Evolutionary conservation across 2,113 vertebrate species (phyloP), one percentile per base, ranked within the genome.

Genomic region (Sylvia atricapilla): DNA sequence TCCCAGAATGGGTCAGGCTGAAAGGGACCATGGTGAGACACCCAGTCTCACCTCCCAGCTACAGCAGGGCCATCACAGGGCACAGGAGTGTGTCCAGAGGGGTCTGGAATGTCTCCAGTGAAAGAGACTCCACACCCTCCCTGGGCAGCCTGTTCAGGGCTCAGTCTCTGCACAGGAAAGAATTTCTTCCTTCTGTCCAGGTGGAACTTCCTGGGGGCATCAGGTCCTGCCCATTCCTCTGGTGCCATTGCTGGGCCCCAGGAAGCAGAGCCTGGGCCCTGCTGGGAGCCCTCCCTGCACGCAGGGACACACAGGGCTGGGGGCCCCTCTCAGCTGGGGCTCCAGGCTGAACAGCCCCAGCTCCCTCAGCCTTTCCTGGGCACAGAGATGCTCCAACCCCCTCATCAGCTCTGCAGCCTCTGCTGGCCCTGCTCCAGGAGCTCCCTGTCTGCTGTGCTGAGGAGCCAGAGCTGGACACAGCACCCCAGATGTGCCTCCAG

Each of bases 121-220:
- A 59, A 13, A 6, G 52, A 86, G 4, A 43, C 24, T 21, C 37
- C 31, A 37, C 31, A 76, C 0, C 21, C 21, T 59, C 25, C 0
- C 31, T 50, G 62, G 16, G 0, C 16, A 66, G 0, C 0, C 44
- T 21, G 3, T 13, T 49, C 60, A 13, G 21, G 0, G 27, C 27
- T 46, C 21, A 22, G 8, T 47, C 46, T 22, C 46, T 58, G 60
- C 44, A 11, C 44, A 43, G 31, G 25, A 25, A 11, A 39, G 22
- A 39, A 39, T 15, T 75, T 49, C 24, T 58, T 56, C 43, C 43
- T 30, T 5, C 0, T 27, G 2, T 22, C 0, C 11, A 37, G 37
- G 3, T 16, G 10, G 33, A 67, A 16, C 21, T 52, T 11, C 37
- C 37, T 27, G 37, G 25, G 37, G 25, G 13, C 25, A 27, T 58